Evolutionary conservation across 53 echinoderm and acorn worm genomes (phyloP).

Genomic region (Apostichopus leukothele): DNA sequence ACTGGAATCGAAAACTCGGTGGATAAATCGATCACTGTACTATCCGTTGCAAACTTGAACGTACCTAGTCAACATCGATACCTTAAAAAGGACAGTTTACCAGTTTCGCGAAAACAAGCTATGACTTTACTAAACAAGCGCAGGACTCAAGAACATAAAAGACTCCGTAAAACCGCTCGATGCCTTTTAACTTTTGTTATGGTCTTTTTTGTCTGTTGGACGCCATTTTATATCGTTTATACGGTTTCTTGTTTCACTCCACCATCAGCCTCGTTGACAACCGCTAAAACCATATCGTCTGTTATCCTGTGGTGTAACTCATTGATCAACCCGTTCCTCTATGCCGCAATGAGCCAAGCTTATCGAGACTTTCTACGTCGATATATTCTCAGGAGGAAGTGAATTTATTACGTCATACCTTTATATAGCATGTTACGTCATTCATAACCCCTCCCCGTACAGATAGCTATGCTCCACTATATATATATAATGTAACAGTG

Average conservation of each 20-base stretch:
- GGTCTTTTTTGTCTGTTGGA: conserved; percentile 42
- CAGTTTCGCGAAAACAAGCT: conserved; percentile 20
- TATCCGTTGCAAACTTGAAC: background rate
- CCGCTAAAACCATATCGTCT: conserved; percentile 11
- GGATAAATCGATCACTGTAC: background rate
- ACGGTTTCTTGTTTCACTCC: background rate
- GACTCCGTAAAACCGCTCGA: conserved; percentile 17
- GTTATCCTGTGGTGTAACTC: conserved; percentile 43
- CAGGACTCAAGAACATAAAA: background rate
- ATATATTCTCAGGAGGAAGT: background rate
- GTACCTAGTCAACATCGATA: background rate
- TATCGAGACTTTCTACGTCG: conserved; percentile 34
- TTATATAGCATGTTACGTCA: too few relatives aligned
- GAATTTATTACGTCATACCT: background rate
- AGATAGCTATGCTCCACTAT: too few relatives aligned
- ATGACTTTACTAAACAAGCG: conserved; percentile 2
- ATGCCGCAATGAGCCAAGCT: conserved; percentile 39
- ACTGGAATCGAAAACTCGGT: background rate
- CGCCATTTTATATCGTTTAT: conserved; percentile 42
- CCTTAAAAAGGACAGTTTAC: background rate
- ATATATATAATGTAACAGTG: too few relatives aligned
- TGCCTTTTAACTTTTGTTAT: conserved; percentile 10
- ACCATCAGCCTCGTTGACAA: background rate
- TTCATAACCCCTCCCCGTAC: too few relatives aligned
- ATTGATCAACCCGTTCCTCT: conserved; percentile 42